Conservation (phyloP, 2,113 vertebrate genomes). For the Apaloderma vittatum region DNA sequence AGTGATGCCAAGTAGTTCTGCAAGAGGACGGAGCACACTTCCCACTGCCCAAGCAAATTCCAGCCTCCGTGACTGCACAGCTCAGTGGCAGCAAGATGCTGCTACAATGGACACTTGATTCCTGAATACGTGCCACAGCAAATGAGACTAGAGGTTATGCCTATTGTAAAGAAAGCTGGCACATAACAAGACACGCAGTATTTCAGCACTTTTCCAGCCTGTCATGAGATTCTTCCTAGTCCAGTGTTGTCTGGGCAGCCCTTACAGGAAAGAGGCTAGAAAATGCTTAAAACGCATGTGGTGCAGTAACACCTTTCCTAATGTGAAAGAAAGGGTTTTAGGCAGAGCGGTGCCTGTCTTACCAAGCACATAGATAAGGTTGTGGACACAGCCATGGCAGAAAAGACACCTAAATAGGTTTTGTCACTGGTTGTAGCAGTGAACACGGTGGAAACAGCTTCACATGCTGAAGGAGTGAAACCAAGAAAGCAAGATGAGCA, state of each 20-base stretch:
- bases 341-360: not conserved
- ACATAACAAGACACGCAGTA: not conserved
- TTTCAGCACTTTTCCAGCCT: not conserved
- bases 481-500: not conserved
- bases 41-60: not conserved
- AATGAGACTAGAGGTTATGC: not conserved
- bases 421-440: not conserved
- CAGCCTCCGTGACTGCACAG: not conserved
- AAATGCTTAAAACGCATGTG: not conserved
- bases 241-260: not conserved
- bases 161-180: not conserved
- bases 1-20: not conserved
- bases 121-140: not conserved
- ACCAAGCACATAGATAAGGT: not conserved
- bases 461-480: not conserved
- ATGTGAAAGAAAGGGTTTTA: not conserved
- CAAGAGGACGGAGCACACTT: not conserved
- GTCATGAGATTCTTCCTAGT: not conserved
- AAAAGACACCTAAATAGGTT: not conserved
- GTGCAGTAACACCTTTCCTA: not conserved
- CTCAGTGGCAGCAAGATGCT: not conserved
- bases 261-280: not conserved
- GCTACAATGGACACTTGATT: not conserved
- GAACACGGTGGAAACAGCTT: not conserved
- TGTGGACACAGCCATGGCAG: fast-evolving